phyloP scores from a whole-genome alignment of 2,888 invertebrate species.

The Lasioglossum figueresi region DNA sequence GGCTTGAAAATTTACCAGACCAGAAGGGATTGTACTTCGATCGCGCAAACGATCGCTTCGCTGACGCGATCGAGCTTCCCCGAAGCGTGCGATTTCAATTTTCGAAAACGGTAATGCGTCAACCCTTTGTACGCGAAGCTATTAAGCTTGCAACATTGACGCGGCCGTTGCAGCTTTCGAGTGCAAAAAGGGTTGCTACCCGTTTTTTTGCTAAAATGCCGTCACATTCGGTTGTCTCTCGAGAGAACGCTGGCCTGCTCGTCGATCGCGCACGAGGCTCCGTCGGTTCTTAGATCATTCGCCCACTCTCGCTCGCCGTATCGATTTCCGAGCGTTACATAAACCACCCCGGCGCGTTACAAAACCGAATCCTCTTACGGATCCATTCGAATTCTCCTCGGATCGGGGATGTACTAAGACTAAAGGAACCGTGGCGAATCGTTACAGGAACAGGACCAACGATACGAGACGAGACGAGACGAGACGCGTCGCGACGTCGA shows the following conservation, averaged over 20 bases:
- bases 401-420: neutral
- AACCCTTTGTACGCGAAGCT: neutral
- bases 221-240: neutral
- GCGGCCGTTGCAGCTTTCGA: neutral
- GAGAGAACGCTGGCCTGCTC: neutral
- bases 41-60: conserved; percentile 6
- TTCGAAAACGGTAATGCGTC: neutral
- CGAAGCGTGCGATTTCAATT: neutral
- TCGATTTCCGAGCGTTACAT: conserved; percentile 52
- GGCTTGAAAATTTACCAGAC: conserved; percentile 57
- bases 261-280: neutral
- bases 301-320: conserved; percentile 11
- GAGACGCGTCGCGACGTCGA: neutral
- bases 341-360: conserved; percentile 30
- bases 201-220: too few relatives aligned
- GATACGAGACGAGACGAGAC: neutral
- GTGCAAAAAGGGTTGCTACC: neutral
- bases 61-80: neutral
- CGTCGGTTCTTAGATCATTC: conserved; percentile 50
- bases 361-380: conserved; percentile 24
- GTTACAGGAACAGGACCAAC: neutral
- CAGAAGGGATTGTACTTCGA: conserved; percentile 51
- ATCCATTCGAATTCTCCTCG: neutral
- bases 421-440: neutral
- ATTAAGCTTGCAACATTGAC: neutral